Evolutionary conservation across 2,888 invertebrate genomes (phyloP), one percentile per base, ranked within the genome.

Genomic region (Meandrusa payeni): DNA sequence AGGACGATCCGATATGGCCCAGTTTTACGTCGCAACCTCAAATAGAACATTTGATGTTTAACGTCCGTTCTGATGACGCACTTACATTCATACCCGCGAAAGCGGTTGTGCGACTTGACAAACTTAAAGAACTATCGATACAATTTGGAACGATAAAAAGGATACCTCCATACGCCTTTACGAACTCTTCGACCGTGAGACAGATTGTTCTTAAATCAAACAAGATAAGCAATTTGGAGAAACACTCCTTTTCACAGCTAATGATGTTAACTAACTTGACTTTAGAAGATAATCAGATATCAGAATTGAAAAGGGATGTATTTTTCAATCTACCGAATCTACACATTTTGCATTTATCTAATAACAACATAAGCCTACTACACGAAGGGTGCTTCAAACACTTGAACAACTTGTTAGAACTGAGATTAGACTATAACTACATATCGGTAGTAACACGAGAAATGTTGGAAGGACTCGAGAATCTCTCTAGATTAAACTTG

Each of bases 331-430:
- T 95, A 47, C 94, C 95, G 0, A 89, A 90, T 34, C 76, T 95
- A 53, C 91, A 91, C 54, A 90, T 93, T 36, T 88, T 98, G 45
- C 92, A 92, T 61, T 85, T 98, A 46, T 95, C 96, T 55, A 93
- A 93, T 63, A 98, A 98, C 76, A 93, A 94, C 61, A 88, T 98
- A 42, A 94, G 93, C 59, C 90, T 93, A 27, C 88, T 97, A 37
- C 97, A 97, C 59, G 95, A 96, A 55, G 94, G 94, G 48, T 93
- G 97, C 36, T 96, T 95, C 68, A 90, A 90, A 52, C 91, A 93
- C 50, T 80, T 95, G 60, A 89, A 90, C 11, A 92, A 93, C 59
- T 86, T 97, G 46, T 90, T 93, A 47, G 94, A 93, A 60, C 82
- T 98, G 45, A 94, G 95, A 68, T 80, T 97, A 58, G 94, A 94